Conservation (phyloP, 2,888 invertebrate genomes). For the Cyaniris semiargus region DNA sequence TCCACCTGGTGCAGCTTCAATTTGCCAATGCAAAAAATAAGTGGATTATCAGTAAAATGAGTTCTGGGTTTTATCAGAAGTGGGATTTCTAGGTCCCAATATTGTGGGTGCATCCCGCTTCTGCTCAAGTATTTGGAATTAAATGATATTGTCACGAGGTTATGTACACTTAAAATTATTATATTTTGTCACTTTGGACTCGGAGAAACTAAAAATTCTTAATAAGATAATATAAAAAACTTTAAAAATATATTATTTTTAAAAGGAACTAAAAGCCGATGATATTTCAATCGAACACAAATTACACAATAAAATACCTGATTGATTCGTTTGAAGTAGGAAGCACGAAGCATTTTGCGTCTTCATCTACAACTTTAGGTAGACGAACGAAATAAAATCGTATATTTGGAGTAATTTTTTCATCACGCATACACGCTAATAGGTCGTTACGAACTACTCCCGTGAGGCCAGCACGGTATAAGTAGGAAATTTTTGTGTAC, state of each 20-base stretch:
- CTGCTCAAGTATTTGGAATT: too few relatives aligned
- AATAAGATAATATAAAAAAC: too few relatives aligned
- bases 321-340: slow-evolving; percentile 68
- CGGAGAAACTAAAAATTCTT: too few relatives aligned
- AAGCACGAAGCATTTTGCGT: slow-evolving; percentile 67
- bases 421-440: neutral
- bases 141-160: too few relatives aligned
- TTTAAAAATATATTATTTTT: too few relatives aligned
- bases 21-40: neutral
- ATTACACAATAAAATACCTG: slow-evolving; percentile 54
- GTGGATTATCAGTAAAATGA: neutral
- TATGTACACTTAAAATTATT: too few relatives aligned
- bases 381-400: neutral
- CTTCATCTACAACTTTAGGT: slow-evolving; percentile 32
- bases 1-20: neutral
- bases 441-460: neutral
- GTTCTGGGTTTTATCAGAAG: neutral
- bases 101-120: too few relatives aligned
- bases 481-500: slow-evolving; percentile 19
- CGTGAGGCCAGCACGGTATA: slow-evolving; percentile 36
- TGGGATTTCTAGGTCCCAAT: neutral
- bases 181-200: too few relatives aligned
- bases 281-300: neutral
- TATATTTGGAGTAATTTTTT: neutral
- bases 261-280: too few relatives aligned